Evolutionary conservation across 53 echinoderm and acorn worm species (phyloP), one percentile per base, ranked within the genome.

Genomic region (Zoroaster sp.): DNA sequence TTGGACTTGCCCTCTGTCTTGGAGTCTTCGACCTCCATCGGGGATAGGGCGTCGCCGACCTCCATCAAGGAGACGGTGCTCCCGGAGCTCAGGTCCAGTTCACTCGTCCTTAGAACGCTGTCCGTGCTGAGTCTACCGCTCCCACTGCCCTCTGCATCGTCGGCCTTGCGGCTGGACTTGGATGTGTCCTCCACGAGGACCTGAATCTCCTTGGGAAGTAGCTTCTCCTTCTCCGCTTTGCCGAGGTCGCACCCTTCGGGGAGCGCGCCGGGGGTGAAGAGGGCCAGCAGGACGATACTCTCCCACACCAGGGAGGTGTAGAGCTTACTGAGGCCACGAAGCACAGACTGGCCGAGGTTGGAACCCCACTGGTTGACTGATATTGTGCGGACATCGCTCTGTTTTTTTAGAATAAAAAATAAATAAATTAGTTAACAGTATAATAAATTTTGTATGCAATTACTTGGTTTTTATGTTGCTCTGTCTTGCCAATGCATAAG

Each of bases 331-430:
- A 97, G 87, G 74, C 94, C 95, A 43, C 85, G 87, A 41, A 97
- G 87, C 3, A 97, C 98, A 8, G 89, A 86, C 88, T 97, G 98
- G 52, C 98, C 98, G 3, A 97, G 91, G 20, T 95, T 92, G 40
- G 98, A 95, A 33, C 98, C 98, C 97, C 98, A 97, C 78, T 97
- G 98, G 82, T 97, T 97, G 77, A 97, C 92, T 33, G 94, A 94
- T 55, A 97, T 95, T 9, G 95, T 97, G n/a, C 98, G 89, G 0
- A 97, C 94, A 89, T 97, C 98, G 77, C 95, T 95, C 98, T 97
- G 91, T 34, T 59, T 39, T 6, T 33, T 15, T 67, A 30, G 20
- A 35, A 67, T 23, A 4, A 69, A 0, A 30, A 4, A 66, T 4
- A 7, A 55, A 3, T 55, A 17, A 55, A 3, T 20, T 13, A 35